Base-by-base conservation (phyloP, 1,140 invertebrate species). In the Macrosteles quadrilineatus region DNA sequence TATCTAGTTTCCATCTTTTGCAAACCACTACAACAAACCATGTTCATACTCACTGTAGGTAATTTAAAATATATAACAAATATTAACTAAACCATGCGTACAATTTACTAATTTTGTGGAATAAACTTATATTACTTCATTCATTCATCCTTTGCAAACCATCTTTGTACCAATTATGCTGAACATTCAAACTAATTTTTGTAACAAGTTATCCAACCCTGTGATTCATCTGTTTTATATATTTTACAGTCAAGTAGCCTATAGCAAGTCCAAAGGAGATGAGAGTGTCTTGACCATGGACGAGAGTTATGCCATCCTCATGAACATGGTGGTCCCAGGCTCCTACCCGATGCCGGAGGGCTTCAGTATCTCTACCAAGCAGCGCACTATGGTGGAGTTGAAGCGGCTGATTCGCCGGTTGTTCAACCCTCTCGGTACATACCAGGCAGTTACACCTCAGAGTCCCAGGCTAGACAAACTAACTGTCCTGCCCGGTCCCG, bases 341-440 rank as follows among this genome's bases (percentile, higher is more conserved):
- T 69, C 68, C 17, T 59, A 69, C 30, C 68, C 68, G 11, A 43
- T 69, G 68, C 68, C 68, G 17, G 57, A 63, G 25, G 68, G 68
- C 12, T 47, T 69, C 36, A 69, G 57, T 29, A 11, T 0, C 0
- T 31, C 32, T 2, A 63, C 25, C n/a, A 43, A 50, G 29, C 27
- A 21, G 31, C 29, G 68, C 4, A 36, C 27, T 27, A 17, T 43
- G 14, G 57, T 36, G 0, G 59, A 69, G 17, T 14, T 36, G 2
- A 43, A 25, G 1, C 57, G 59, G 9, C 27, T 66, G 36, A 66
- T 43, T n/a, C 2, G 63, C 2, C n/a, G 63, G 31, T 11, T 66
- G 9, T 66, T 66, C 36, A 66, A 66, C 25, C 63, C 63, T 45
- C 40, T 66, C 1, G 63, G 63, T 19, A 66, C 23, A 1, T 66